phyloP scores from a whole-genome alignment of 2,888 invertebrate genomes.

The Ypsolopha sequella region DNA sequence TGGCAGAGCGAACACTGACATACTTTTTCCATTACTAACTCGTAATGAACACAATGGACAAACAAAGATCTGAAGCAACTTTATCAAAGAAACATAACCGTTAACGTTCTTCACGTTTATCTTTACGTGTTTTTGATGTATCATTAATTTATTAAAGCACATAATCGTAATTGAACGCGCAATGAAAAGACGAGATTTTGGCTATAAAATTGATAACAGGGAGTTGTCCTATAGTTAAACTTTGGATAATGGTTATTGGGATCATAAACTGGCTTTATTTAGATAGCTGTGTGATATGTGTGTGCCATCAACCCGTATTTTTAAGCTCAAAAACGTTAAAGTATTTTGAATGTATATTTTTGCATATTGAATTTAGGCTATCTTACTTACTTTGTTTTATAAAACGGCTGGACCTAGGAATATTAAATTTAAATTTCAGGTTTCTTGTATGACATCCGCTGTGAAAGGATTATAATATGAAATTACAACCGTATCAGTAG shows the following conservation, averaged over 20 bases:
- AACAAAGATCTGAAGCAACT: slow-evolving; percentile 1
- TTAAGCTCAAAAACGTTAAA: no score
- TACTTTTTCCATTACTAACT: neutral
- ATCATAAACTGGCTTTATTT: slow-evolving; percentile 16
- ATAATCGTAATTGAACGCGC: slow-evolving; percentile 18
- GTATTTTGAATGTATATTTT: no score
- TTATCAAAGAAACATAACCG: slow-evolving; percentile 7
- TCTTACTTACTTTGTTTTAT: no score
- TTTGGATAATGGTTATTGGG: slow-evolving; percentile 21
- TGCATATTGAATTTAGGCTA: no score
- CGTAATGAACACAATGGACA: neutral
- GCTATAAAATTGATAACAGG: slow-evolving; percentile 26
- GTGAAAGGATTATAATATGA: no score
- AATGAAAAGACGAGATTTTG: slow-evolving; percentile 11
- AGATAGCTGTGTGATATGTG: no score
- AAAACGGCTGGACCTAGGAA: no score
- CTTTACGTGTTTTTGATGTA: slow-evolving; percentile 10
- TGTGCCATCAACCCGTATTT: no score
- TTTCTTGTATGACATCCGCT: no score
- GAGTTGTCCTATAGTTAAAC: slow-evolving; percentile 20
- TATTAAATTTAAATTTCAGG: no score
- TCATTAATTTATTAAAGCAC: slow-evolving; percentile 7
- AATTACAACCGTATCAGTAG: no score
- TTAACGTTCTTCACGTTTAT: slow-evolving; percentile 7
- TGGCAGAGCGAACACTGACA: no score